phyloP scores from a whole-genome alignment of 2,888 invertebrate species.

The Slavum lentiscoides region DNA sequence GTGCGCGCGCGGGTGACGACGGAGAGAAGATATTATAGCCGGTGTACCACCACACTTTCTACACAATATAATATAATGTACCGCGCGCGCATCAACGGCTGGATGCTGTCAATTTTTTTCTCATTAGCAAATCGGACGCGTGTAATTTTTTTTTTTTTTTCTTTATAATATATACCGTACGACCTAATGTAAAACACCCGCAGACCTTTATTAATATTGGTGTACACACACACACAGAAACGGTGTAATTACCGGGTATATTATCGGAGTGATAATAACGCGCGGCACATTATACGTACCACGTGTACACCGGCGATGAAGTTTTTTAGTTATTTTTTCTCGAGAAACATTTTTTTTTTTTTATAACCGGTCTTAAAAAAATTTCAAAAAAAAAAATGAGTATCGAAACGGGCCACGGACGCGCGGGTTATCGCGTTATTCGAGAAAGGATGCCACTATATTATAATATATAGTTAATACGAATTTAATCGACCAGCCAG shows the following conservation, averaged over 20 bases:
- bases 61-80: neutral
- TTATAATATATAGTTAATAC: too few relatives aligned
- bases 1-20: neutral
- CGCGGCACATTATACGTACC: conserved; percentile 1
- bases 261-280: neutral
- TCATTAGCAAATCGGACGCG: conserved; percentile 45
- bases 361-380: conserved; percentile 9
- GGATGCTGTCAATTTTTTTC: conserved; percentile 40
- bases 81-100: neutral
- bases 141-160: neutral
- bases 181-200: too few relatives aligned
- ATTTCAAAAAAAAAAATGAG: too few relatives aligned
- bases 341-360: neutral
- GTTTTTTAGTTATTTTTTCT: neutral
- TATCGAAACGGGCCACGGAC: too few relatives aligned
- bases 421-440: too few relatives aligned
- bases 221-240: neutral
- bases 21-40: conserved; percentile 1
- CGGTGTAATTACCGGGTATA: conserved; percentile 9
- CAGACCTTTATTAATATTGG: conserved; percentile 21
- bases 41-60: conserved; percentile 24
- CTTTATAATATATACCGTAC: neutral
- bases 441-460: too few relatives aligned
- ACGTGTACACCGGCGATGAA: neutral
- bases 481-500: too few relatives aligned